These are phyloP conservation scores for Colletes collaris DNA, from an alignment of 2,888 invertebrate species.

Conservation along the genomic window DNA sequence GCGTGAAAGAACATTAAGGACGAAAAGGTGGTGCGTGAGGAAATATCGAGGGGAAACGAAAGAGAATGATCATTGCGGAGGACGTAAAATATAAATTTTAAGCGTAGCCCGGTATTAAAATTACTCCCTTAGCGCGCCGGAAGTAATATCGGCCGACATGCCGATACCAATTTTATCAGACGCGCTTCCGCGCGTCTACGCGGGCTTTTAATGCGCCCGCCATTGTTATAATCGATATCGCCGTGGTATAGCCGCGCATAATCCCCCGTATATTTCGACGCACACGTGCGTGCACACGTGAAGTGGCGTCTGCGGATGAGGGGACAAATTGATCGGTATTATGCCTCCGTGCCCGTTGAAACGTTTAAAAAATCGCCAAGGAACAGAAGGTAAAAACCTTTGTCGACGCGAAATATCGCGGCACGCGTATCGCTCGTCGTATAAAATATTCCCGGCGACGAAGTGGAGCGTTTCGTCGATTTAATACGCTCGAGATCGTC, in stretches of 20 bases:
- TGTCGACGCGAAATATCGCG: neutral
- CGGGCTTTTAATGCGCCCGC: conserved; percentile 26
- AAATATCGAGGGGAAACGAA: neutral
- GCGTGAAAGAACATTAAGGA: neutral
- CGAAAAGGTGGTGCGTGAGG: neutral
- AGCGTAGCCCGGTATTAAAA: conserved; percentile 9
- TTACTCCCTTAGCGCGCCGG: conserved; percentile 38
- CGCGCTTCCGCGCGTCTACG: conserved; percentile 14
- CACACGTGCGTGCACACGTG: conserved; percentile 17
- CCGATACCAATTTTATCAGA: conserved; percentile 59
- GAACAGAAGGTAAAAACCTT: neutral
- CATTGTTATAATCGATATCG: conserved; percentile 62
- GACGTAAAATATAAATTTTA: conserved; percentile 9
- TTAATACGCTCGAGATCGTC: conserved; percentile 1
- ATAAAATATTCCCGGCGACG: neutral
- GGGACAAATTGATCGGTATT: conserved; percentile 42
- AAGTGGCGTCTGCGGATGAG: conserved; percentile 35
- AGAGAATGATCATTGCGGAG: neutral
- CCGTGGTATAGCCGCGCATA: conserved; percentile 41
- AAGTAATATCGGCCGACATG: conserved; percentile 54
- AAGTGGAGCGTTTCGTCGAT: neutral
- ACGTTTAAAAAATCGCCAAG: conserved; percentile 3
- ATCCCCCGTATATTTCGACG: conserved; percentile 38
- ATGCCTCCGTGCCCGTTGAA: conserved; percentile 9
- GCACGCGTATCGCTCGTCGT: conserved; percentile 1